Base-by-base conservation (phyloP, 2,113 vertebrate genomes). In the Pomatostomus ruficeps region DNA sequence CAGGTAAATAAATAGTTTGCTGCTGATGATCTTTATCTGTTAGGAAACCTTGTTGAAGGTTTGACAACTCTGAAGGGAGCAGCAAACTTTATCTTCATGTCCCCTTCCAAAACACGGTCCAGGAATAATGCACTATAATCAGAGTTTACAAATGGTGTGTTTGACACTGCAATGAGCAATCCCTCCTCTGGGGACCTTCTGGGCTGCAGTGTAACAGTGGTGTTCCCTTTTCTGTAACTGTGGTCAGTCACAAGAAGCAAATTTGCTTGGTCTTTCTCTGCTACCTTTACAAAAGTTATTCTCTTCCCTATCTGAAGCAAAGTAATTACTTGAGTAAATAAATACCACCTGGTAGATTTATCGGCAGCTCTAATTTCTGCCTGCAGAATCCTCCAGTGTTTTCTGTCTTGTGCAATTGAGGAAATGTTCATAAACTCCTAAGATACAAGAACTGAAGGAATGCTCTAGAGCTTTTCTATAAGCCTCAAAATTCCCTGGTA, bases 381-480 rank as follows among this genome's bases (percentile, higher is more conserved):
- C 81, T 68, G 59, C 55, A 49, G 61, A 84, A 87, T 82, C 74
- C 57, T 89, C 42, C 21, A 16, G 42, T 51, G 42, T 48, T 82
- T 93, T 92, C 61, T 85, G 57, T 55, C 89, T 93, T 78, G 57
- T 48, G 65, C 70, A 91, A 71, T 2, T 48, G 43, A 67, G 76
- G 81, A 92, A 92, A 71, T 14, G n/a, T 67, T 84, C 70, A 26
- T 67, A 78, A 96, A 67, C 28, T 24, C 40, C 24, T 51, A 38
- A 82, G 36, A 85, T 8, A 54, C 3, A 82, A 87, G 70, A 91
- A 52, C 45, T 65, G 74, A 59, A 91, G 25, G 52, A 87, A 89
- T 85, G 48, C 24, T 70, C n/a, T 80, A 38, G 26, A 85, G 57
- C 48, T 94, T 63, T 96, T 70, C 63, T 76, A 79, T 90, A 91